Evolutionary conservation across 2,797 vertebrate genomes (phyloP).

Genomic region (Lophotriccus pileatus): DNA sequence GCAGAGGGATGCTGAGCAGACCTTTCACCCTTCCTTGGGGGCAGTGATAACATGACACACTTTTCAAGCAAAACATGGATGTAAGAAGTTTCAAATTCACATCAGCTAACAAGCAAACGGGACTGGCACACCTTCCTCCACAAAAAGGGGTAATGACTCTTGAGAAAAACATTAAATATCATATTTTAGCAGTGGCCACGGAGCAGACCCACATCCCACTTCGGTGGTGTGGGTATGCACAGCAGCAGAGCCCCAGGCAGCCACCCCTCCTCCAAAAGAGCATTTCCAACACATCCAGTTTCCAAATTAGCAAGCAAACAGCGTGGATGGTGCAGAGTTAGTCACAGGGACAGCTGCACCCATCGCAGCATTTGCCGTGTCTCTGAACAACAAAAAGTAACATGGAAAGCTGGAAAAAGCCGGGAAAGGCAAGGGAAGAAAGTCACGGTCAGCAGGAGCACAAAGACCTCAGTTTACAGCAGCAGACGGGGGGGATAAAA

Average conservation of each 20-base stretch:
- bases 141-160: neutral
- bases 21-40: neutral
- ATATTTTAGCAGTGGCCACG: neutral
- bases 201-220: fast-evolving
- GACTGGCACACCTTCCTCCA: neutral
- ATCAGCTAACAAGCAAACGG: neutral
- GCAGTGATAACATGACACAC: neutral
- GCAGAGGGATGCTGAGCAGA: neutral
- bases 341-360: neutral
- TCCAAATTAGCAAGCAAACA: neutral
- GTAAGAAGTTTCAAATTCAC: neutral
- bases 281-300: neutral
- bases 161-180: neutral
- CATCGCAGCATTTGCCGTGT: neutral
- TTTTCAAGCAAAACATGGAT: neutral
- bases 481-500: neutral
- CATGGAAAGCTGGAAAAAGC: neutral
- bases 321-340: neutral
- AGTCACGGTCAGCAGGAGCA: neutral
- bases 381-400: neutral
- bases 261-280: neutral
- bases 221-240: fast-evolving
- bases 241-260: neutral
- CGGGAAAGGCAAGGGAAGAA: neutral
- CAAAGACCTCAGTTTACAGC: neutral